Percentiles rank a stretch among this genome's conserved stretches.
These are phyloP conservation scores for Phylloscopus trochilus DNA, from an alignment of 2,113 vertebrate species.

Conservation along the genomic window DNA sequence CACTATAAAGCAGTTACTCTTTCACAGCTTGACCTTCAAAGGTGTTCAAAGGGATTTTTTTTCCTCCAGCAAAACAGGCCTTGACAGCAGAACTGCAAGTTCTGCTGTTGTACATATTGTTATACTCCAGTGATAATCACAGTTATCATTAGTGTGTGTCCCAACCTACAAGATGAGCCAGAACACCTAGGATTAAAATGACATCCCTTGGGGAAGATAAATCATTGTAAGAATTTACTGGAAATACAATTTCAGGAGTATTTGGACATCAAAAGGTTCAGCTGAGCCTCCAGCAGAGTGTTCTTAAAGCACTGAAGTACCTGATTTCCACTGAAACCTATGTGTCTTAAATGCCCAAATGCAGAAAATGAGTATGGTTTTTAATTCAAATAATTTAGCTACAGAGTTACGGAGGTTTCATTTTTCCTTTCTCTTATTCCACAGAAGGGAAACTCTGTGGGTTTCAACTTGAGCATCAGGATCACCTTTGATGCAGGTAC, in stretches of 20 bases:
- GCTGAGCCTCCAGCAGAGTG: not conserved
- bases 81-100: slow-evolving; percentile 21
- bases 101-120: not conserved
- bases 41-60: slow-evolving; percentile 13
- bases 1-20: not conserved
- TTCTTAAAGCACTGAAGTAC: not conserved
- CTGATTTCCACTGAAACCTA: not conserved
- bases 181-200: slow-evolving; percentile 24
- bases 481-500: not conserved
- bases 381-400: not conserved
- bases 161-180: not conserved
- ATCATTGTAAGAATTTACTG: not conserved
- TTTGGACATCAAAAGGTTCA: not conserved
- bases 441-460: not conserved
- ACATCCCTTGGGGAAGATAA: not conserved
- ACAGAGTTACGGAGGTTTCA: not conserved
- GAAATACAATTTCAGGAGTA: not conserved
- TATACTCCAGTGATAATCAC: not conserved
- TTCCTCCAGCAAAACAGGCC: not conserved
- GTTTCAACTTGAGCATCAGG: not conserved
- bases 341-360: not conserved
- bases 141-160: not conserved
- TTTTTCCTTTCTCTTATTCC: not conserved
- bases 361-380: not conserved
- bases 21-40: slow-evolving; percentile 21